Conservation (phyloP, 2,113 vertebrate genomes). For the Rhea pennata region DNA sequence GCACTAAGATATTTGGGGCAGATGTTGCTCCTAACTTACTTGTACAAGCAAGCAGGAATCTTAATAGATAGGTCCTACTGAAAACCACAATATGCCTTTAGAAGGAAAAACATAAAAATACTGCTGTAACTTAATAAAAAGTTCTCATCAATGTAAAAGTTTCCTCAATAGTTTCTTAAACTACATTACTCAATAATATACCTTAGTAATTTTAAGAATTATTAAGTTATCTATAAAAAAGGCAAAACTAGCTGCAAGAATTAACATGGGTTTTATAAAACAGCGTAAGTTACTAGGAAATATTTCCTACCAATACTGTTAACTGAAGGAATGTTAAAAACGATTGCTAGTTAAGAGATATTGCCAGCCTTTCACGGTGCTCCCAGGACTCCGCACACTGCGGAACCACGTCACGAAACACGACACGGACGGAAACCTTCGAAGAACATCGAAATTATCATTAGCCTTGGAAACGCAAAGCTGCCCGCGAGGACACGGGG, state of each 20-base stretch:
- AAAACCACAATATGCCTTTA: fast-evolving
- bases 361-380: too few relatives aligned
- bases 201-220: fast-evolving
- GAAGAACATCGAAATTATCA: too few relatives aligned
- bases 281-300: fast-evolving
- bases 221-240: fast-evolving
- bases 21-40: fast-evolving
- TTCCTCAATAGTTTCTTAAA: fast-evolving
- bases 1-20: fast-evolving
- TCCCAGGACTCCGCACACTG: background rate
- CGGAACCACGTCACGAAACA: background rate
- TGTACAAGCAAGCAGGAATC: fast-evolving
- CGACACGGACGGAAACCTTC: background rate
- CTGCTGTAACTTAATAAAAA: fast-evolving
- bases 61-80: fast-evolving
- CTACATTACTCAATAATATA: fast-evolving
- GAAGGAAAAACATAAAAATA: too few relatives aligned
- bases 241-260: fast-evolving
- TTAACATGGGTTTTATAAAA: too few relatives aligned
- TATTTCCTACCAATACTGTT: fast-evolving
- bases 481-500: too few relatives aligned
- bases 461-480: too few relatives aligned
- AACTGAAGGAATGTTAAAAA: too few relatives aligned
- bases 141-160: fast-evolving
- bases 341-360: too few relatives aligned